Percentiles rank a stretch among this genome's conserved stretches.
Evolutionary conservation across 1,140 invertebrate genomes (phyloP).

Genomic region (Brachionus asplanchnoidis): DNA sequence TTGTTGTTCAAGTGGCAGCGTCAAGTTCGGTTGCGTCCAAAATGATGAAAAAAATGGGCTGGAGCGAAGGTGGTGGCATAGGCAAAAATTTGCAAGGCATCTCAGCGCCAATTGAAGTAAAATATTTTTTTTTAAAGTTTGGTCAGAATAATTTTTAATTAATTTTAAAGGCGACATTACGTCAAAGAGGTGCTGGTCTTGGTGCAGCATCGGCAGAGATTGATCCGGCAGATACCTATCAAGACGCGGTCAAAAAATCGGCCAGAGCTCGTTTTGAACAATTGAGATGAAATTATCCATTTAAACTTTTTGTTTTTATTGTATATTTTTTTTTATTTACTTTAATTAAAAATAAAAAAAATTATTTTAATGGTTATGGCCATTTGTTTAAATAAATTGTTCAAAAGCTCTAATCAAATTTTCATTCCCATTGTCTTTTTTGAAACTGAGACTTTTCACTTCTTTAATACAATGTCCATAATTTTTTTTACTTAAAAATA

Average conservation of each 20-base stretch:
- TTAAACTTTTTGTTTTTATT: neutral
- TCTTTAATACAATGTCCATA: too few species aligned
- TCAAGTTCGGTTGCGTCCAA: conserved; percentile 54
- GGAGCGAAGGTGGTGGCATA: conserved; percentile 88
- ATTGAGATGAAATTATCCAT: neutral
- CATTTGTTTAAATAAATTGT: neutral
- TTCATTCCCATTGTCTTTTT: too few species aligned
- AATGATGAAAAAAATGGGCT: conserved; percentile 95
- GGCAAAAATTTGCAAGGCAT: conserved; percentile 88
- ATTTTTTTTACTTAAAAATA: too few species aligned
- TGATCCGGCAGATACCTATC: conserved; percentile 78
- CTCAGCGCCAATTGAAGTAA: conserved; percentile 79
- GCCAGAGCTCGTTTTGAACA: conserved; percentile 27
- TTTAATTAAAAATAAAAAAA: neutral
- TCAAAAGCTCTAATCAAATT: too few species aligned
- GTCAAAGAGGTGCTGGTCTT: conserved; percentile 52
- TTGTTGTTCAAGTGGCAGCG: too few species aligned
- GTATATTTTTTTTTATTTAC: neutral
- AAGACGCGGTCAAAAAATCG: conserved; percentile 83
- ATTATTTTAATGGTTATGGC: neutral
- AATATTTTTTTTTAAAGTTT: neutral
- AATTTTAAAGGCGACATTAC: conserved; percentile 47
- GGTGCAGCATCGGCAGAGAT: conserved; percentile 65
- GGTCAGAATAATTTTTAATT: neutral
- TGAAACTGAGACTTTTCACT: too few species aligned